Evolutionary conservation across 2,113 vertebrate species (phyloP).

Genomic region (Thalassarche chlororhynchos): DNA sequence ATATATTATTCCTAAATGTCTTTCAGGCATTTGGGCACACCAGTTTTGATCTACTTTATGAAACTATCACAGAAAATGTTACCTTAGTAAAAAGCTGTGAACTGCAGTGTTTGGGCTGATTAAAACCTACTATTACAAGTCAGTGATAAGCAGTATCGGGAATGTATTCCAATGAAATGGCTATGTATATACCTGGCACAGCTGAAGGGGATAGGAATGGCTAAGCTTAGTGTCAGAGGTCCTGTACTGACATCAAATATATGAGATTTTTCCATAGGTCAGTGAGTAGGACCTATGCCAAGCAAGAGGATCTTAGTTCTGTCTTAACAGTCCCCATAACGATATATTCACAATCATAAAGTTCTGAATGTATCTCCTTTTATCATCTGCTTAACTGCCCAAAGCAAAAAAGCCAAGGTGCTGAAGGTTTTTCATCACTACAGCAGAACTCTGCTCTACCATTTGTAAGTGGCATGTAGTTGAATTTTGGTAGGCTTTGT

Average conservation of each 20-base stretch:
- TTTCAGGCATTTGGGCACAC: background rate
- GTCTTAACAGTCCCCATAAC: background rate
- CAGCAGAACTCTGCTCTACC: background rate
- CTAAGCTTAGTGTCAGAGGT: background rate
- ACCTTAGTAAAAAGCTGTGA: background rate
- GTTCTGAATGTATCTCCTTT: background rate
- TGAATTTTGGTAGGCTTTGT: background rate
- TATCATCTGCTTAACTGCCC: background rate
- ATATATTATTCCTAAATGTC: background rate
- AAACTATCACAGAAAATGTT: background rate
- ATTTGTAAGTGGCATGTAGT: rapidly evolving
- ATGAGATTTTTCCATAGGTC: background rate
- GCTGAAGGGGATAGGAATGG: background rate
- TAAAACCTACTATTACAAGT: background rate
- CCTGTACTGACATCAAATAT: background rate
- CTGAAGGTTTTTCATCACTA: background rate
- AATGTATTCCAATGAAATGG: background rate
- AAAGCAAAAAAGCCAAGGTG: background rate
- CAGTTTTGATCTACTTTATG: background rate
- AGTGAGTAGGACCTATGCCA: background rate
- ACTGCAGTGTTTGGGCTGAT: background rate
- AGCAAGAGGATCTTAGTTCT: background rate
- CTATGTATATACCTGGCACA: background rate
- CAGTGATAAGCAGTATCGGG: background rate
- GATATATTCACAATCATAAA: background rate